Evolutionary conservation across 2,113 vertebrate species (phyloP), one percentile per base, ranked within the genome.

Genomic region (Scomber scombrus): DNA sequence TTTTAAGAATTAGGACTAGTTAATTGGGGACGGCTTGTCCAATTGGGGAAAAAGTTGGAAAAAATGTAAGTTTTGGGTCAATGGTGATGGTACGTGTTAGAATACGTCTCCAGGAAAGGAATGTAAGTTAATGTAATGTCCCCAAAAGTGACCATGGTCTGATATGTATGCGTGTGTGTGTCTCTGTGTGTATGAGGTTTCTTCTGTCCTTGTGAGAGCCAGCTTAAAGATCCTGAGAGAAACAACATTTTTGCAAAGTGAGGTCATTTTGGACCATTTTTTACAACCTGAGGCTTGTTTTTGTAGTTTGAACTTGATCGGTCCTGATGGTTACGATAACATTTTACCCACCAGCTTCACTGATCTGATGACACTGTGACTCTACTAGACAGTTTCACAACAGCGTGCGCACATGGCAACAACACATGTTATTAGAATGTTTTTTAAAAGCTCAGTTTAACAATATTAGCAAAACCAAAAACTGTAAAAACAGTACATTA

Each of bases 211-310:
- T 8, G 34, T 40, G 34, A 55, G 46, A 51, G 56, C 40, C 63
- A 50, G 49, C 18, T 49, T 40, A 40, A 40, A 40, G 34, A 40
- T 40, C 34, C 34, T 40, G 34, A 40, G 34, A 40, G 34, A 7
- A 40, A 50, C 47, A 40, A 49, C 71, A 73, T 76, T 64, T 71
- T 58, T 70, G 14, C 52, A 31, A 29, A 26, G 43, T 82, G 80
- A 75, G 55, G 43, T 75, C 51, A 75, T 57, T 54, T 64, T 56
- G 23, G 40, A 40, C 34, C 34, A 40, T 40, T 61, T 77, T 77
- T 68, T 19, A 75, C 54, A 29, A 40, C 34, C 34, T 40, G 34
- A 40, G 34, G 7, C 34, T 40, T 40, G 40, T 40, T 71, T 71
- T 57, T 71, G 55, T 19, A 29, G 18, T 47, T 47, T 14, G 16